phyloP scores from a whole-genome alignment of 2,888 invertebrate species.

The Bellardia pandia region DNA sequence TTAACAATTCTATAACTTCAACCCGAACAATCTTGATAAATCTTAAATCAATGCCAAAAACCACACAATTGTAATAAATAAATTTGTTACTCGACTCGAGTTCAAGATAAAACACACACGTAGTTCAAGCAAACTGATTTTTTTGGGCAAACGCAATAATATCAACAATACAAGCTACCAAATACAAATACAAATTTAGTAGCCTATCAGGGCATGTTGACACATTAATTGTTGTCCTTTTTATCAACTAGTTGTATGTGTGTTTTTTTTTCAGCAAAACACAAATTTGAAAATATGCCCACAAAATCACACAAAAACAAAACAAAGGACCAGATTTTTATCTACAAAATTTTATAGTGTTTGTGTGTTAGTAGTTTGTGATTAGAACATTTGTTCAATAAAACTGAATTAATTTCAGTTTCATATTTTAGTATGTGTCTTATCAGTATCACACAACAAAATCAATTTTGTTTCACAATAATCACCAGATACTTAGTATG shows the following conservation, averaged over 20 bases:
- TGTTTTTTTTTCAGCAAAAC: background rate
- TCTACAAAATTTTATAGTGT: slow-evolving; percentile 51
- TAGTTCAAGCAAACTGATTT: slow-evolving; percentile 47
- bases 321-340: slow-evolving; percentile 63
- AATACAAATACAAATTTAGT: slow-evolving; percentile 45
- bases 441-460: slow-evolving; percentile 34
- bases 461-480: slow-evolving; percentile 44
- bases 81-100: slow-evolving; percentile 55
- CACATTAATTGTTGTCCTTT: slow-evolving; percentile 73
- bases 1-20: slow-evolving; percentile 2
- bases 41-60: slow-evolving; percentile 73
- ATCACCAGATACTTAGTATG: slow-evolving; percentile 46
- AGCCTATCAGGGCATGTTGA: slow-evolving; percentile 73
- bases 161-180: background rate
- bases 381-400: slow-evolving; percentile 57
- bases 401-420: slow-evolving; percentile 70
- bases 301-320: slow-evolving; percentile 3
- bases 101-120: slow-evolving; percentile 73
- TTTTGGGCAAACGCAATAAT: slow-evolving; percentile 20
- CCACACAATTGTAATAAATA: slow-evolving; percentile 73
- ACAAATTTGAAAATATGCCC: slow-evolving; percentile 24
- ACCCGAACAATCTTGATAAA: slow-evolving; percentile 63
- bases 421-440: slow-evolving; percentile 70
- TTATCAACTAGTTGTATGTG: slow-evolving; percentile 21
- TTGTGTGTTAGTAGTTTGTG: slow-evolving; percentile 6